Evolutionary conservation across 2,113 vertebrate species (phyloP).

Genomic region (Carollia perspicillata): DNA sequence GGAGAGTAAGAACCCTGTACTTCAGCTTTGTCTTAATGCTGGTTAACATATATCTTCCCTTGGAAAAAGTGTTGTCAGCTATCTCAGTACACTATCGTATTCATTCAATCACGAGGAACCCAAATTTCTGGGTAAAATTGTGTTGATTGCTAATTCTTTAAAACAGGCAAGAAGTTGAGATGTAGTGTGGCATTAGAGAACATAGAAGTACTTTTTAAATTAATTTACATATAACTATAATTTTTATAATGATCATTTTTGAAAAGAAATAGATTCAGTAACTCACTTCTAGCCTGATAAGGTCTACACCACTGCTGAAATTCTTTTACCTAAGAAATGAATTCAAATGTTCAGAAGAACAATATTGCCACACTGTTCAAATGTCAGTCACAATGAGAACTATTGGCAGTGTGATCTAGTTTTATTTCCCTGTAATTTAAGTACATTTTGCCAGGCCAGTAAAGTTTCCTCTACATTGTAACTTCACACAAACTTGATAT

Average conservation of each 20-base stretch:
- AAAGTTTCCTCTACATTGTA: background rate
- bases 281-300: background rate
- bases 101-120: background rate
- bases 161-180: background rate
- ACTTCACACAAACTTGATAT: background rate
- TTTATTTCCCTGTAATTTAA: background rate
- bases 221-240: background rate
- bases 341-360: background rate
- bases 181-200: background rate
- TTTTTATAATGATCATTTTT: background rate
- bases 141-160: background rate
- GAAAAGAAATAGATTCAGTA: background rate
- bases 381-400: background rate
- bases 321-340: background rate
- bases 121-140: background rate
- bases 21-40: background rate
- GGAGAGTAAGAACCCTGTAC: background rate
- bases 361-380: background rate
- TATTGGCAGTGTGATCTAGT: background rate
- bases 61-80: background rate
- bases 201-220: background rate
- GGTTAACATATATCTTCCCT: too few relatives aligned
- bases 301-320: background rate
- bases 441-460: background rate
- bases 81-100: background rate